phyloP scores from a whole-genome alignment of 2,888 invertebrate genomes.

The Leucania comma region DNA sequence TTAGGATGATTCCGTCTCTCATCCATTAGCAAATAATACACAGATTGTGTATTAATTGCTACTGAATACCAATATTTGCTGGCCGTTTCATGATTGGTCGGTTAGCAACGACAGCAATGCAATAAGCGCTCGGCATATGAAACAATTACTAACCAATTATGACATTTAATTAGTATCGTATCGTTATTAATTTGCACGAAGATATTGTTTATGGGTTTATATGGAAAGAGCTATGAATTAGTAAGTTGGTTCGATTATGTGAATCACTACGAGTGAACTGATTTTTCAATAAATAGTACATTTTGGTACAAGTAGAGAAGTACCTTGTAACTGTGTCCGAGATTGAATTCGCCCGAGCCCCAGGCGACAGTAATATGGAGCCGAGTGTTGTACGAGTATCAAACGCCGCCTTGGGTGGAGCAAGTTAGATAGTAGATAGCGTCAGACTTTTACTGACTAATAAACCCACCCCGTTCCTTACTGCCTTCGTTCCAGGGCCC shows the following conservation, averaged over 20 bases:
- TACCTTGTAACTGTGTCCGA: too few relatives aligned
- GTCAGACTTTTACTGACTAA: too few relatives aligned
- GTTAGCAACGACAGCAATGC: slow-evolving; percentile 36
- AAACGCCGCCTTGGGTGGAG: too few relatives aligned
- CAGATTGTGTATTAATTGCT: slow-evolving; percentile 36
- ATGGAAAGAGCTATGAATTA: not conserved
- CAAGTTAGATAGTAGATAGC: too few relatives aligned
- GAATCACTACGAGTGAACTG: too few relatives aligned
- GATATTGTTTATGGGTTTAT: slow-evolving; percentile 17
- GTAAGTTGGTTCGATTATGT: not conserved
- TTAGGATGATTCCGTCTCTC: not conserved
- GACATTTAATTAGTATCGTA: slow-evolving; percentile 40
- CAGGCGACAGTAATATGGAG: too few relatives aligned
- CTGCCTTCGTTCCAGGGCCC: too few relatives aligned
- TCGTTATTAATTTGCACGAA: slow-evolving; percentile 25
- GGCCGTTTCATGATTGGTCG: slow-evolving; percentile 30
- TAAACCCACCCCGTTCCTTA: too few relatives aligned
- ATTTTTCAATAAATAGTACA: too few relatives aligned
- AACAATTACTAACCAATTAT: slow-evolving; percentile 46
- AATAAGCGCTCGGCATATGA: slow-evolving; percentile 31
- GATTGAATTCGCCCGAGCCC: too few relatives aligned
- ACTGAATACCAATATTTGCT: slow-evolving; percentile 44
- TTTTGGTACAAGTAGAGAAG: too few relatives aligned
- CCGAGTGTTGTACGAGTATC: too few relatives aligned
- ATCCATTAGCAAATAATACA: not conserved